Conservation (phyloP, 2,797 vertebrate genomes). For the Acanthornis magna region DNA sequence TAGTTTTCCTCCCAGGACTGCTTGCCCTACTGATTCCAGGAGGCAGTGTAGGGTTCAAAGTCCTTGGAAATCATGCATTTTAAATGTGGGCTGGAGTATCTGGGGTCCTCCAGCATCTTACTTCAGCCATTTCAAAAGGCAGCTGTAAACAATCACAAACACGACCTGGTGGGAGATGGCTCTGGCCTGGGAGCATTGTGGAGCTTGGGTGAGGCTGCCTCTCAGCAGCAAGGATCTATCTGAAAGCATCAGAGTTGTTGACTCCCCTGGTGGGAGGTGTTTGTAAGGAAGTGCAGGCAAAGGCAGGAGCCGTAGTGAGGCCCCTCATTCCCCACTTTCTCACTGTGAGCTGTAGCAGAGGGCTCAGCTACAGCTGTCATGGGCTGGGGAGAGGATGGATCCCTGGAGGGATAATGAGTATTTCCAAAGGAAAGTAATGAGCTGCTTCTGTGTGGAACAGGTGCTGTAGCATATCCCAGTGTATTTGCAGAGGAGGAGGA, state of each 20-base stretch:
- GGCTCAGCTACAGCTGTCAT: neutral
- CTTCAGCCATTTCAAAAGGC: neutral
- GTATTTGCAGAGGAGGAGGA: neutral
- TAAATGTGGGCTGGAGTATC: neutral
- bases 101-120: neutral
- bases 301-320: neutral
- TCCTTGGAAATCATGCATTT: neutral
- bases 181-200: fast-evolving
- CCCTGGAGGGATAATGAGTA: neutral
- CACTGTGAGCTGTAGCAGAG: neutral
- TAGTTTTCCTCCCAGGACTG: neutral
- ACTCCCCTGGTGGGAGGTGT: neutral
- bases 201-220: neutral
- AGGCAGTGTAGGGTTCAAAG: neutral
- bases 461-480: neutral
- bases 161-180: neutral
- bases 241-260: neutral
- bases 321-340: neutral
- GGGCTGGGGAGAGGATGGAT: neutral
- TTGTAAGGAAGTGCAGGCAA: neutral
- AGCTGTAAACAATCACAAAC: neutral
- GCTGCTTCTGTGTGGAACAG: neutral
- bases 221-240: fast-evolving
- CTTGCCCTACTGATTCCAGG: neutral
- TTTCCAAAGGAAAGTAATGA: neutral